Evolutionary conservation across 2,113 vertebrate species (phyloP).

Genomic region (Leptosomus discolor): DNA sequence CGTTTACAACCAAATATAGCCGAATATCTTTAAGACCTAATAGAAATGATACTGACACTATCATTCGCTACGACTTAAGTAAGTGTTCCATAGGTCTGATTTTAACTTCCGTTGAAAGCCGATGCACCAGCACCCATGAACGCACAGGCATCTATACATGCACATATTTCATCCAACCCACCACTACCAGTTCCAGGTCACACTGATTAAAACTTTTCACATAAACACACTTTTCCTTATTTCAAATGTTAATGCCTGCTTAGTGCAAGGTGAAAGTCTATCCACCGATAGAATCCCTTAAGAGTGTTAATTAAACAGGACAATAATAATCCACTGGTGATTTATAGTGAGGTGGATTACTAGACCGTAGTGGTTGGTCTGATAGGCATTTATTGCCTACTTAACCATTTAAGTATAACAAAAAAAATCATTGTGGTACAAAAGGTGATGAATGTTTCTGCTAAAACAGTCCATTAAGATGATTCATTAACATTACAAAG

Average conservation of each 20-base stretch:
- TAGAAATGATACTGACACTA: background rate
- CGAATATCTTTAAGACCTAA: background rate
- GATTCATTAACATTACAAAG: slow-evolving; percentile 75
- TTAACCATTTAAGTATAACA: slow-evolving; percentile 70
- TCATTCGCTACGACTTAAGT: background rate
- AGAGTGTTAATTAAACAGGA: slow-evolving; percentile 64
- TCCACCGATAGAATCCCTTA: slow-evolving; percentile 38
- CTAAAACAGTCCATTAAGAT: slow-evolving; percentile 74
- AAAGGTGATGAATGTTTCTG: slow-evolving; percentile 76
- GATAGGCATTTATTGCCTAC: slow-evolving; percentile 76
- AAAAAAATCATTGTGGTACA: slow-evolving; percentile 69
- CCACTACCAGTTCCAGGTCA: background rate
- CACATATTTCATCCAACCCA: background rate
- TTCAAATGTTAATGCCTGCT: slow-evolving; percentile 38
- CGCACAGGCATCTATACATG: background rate
- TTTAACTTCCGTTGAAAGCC: background rate
- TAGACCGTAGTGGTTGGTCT: slow-evolving; percentile 43
- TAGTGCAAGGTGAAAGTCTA: slow-evolving; percentile 52
- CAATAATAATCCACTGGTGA: slow-evolving; percentile 65
- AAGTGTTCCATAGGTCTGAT: background rate
- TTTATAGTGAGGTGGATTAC: slow-evolving; percentile 67
- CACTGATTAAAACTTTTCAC: background rate
- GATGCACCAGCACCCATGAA: background rate
- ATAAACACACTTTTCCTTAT: slow-evolving; percentile 42
- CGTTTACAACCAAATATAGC: background rate